Conservation (phyloP, 2,113 vertebrate genomes). For the Pogonocichla stellata region DNA sequence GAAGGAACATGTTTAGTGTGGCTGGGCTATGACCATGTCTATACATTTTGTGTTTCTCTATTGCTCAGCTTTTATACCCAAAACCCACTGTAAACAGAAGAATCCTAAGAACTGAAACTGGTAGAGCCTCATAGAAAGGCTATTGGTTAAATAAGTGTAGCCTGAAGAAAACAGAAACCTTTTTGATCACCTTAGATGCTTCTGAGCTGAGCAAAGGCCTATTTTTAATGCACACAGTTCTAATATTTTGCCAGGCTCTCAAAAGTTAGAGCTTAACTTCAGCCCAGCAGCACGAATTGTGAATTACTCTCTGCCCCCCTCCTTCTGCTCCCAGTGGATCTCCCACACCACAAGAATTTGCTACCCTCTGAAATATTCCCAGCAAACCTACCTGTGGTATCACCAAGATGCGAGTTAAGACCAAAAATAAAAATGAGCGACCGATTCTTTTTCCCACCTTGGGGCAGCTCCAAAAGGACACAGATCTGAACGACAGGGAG, state of each 20-base stretch:
- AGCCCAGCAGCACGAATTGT: neutral
- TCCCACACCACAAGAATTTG: neutral
- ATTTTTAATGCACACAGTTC: neutral
- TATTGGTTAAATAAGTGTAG: neutral
- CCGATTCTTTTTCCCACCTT: neutral
- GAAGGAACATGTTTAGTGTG: neutral
- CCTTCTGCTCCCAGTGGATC: neutral
- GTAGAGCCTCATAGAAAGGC: neutral
- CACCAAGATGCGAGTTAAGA: neutral
- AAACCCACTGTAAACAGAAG: neutral
- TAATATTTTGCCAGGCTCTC: neutral
- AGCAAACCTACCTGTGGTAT: neutral
- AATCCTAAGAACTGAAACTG: neutral
- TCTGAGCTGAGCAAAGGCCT: neutral
- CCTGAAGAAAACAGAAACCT: neutral
- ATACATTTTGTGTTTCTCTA: neutral
- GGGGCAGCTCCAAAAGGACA: neutral
- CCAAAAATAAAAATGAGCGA: neutral
- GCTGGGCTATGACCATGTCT: neutral
- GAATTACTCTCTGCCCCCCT: neutral
- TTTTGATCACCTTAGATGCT: neutral
- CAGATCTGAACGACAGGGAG: accelerated
- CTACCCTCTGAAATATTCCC: neutral
- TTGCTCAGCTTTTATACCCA: neutral
- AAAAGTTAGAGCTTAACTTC: neutral